Conservation (phyloP, 2,888 invertebrate species). For the Bedellia somnulentella region DNA sequence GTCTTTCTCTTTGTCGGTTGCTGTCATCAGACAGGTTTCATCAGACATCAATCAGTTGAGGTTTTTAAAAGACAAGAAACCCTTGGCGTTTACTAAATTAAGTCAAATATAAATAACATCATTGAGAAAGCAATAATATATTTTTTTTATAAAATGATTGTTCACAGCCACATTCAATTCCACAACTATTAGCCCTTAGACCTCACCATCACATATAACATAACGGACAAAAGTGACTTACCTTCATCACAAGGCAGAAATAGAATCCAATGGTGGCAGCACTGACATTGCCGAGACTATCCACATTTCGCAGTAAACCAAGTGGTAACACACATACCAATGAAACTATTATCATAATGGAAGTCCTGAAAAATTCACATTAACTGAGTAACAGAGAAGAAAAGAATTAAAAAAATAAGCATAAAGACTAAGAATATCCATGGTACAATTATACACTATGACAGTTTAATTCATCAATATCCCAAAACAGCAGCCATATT, state of each 20-base stretch:
- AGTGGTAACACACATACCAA: slow-evolving; percentile 86
- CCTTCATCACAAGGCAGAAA: slow-evolving; percentile 83
- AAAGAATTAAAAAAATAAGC: slow-evolving; percentile 1
- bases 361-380: slow-evolving; percentile 51
- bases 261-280: slow-evolving; percentile 92
- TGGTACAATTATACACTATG: too few species aligned
- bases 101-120: neutral
- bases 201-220: too few species aligned
- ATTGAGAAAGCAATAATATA: neutral
- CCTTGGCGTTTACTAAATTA: neutral
- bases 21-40: too few species aligned
- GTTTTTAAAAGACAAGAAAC: too few species aligned
- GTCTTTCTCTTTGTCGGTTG: too few species aligned
- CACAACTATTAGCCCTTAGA: neutral
- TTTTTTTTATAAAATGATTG: neutral
- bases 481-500: too few species aligned
- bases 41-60: too few species aligned
- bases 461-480: too few species aligned
- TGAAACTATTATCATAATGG: slow-evolving; percentile 71
- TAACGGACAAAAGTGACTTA: too few species aligned
- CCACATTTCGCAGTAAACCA: slow-evolving; percentile 85
- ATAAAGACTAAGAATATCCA: too few species aligned
- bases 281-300: slow-evolving; percentile 84
- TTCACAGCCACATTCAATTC: neutral
- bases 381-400: slow-evolving; percentile 3